Evolutionary conservation across 1,140 invertebrate genomes (phyloP).

Genomic region (Ceratosolen fusciceps): DNA sequence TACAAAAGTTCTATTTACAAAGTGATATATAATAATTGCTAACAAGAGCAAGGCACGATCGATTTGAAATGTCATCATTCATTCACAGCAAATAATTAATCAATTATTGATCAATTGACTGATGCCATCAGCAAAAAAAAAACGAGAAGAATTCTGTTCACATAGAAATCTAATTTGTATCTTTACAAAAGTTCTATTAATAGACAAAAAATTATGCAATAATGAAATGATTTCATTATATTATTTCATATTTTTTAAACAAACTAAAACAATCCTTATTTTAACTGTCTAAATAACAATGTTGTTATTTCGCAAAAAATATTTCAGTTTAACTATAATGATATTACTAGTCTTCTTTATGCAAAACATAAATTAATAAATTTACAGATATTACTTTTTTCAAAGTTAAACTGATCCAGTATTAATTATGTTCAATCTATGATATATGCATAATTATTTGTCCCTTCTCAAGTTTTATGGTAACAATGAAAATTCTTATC

Average conservation of each 20-base stretch:
- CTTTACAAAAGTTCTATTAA: not conserved
- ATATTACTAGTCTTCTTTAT: too few species aligned
- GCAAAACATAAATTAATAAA: too few species aligned
- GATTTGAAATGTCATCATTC: slow-evolving; percentile 49
- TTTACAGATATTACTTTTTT: not conserved
- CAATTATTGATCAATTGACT: slow-evolving; percentile 5
- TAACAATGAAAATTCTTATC: slow-evolving; percentile 20
- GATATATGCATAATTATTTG: slow-evolving; percentile 21
- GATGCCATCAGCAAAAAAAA: slow-evolving; percentile 8
- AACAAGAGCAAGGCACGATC: slow-evolving; percentile 50
- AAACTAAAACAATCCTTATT: not conserved
- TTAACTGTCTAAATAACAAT: not conserved
- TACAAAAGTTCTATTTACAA: slow-evolving; percentile 50
- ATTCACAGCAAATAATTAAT: slow-evolving; percentile 43
- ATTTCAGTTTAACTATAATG: not conserved
- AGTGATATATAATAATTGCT: slow-evolving; percentile 44
- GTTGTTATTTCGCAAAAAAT: too few species aligned
- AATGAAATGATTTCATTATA: slow-evolving; percentile 6
- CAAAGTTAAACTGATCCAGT: not conserved
- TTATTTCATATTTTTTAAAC: not conserved
- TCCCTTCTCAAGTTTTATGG: slow-evolving; percentile 5
- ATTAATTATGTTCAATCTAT: slow-evolving; percentile 1
- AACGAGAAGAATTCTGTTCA: slow-evolving; percentile 25
- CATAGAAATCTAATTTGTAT: slow-evolving; percentile 22
- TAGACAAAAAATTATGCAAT: slow-evolving; percentile 24